Conservation (phyloP, 2,888 invertebrate species). For the Lysandra coridon region DNA sequence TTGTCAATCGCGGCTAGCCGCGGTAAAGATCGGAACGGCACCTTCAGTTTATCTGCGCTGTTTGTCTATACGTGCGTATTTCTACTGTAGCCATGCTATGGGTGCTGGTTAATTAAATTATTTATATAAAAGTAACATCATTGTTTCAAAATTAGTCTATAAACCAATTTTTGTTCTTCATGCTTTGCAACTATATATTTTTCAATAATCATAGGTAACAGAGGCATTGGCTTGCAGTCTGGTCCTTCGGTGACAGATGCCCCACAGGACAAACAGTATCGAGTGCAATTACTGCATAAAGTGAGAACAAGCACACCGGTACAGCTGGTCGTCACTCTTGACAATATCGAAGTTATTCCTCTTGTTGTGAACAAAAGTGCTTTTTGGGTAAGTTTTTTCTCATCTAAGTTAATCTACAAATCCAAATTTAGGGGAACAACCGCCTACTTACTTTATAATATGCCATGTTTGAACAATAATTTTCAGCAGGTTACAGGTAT, state of each 20-base stretch:
- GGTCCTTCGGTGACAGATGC: constrained; percentile 92
- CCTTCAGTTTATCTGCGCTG: no score
- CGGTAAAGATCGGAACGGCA: no score
- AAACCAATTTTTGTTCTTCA: neutral
- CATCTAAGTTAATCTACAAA: neutral
- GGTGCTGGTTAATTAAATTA: neutral
- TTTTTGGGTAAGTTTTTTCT: constrained; percentile 76
- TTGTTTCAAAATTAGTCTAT: neutral
- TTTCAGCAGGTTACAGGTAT: no score
- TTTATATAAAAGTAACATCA: no score
- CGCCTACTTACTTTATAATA: no score
- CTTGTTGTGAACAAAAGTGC: constrained; percentile 84
- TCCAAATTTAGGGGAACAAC: no score
- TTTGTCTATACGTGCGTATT: no score
- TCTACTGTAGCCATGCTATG: no score
- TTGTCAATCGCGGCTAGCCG: no score
- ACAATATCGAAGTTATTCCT: constrained; percentile 95
- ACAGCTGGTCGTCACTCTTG: constrained; percentile 92
- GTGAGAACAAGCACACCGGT: constrained; percentile 91
- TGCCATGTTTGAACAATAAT: no score
- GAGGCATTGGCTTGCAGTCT: constrained; percentile 63
- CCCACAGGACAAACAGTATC: constrained; percentile 91
- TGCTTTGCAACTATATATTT: neutral
- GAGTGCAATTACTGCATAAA: constrained; percentile 89
- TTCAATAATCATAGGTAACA: constrained; percentile 40